Base-by-base conservation (phyloP, 2,113 vertebrate genomes). In the Amblyopsis rosae region DNA sequence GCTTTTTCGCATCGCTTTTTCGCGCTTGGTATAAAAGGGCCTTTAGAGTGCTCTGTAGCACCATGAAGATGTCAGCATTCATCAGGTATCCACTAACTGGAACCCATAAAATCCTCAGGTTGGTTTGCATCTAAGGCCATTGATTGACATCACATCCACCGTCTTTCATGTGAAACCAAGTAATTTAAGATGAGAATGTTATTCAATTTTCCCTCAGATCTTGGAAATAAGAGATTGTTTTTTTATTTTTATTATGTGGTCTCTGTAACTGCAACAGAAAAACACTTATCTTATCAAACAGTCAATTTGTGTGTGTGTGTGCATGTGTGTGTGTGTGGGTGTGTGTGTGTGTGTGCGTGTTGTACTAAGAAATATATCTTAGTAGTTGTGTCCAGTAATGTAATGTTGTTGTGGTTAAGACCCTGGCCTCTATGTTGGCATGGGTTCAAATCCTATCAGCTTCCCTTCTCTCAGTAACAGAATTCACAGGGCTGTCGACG, bases 41-140 rank as follows among this genome's bases (percentile, higher is more conserved):
- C 26, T 26, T 26, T 26, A 4, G 49, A 15, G 13, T 11, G 10
- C 11, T 5, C 49, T 81, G 81, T 79, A 51, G 65, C 58, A 59
- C 77, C 65, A 63, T 69, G 65, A 68, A 77, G 70, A 54, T 62
- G 65, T 71, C 69, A 77, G 73, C 62, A 48, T 69, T 59, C 41
- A n/a, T 10, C 41, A 2, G 46, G 26, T 45, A 57, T 62, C 62
- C 1, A 8, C 35, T 5, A 6, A 41, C 35, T 51, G 49, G 10
- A 51, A 11, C 13, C 49, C 49, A 10, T 11, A 15, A 15, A 51
- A 15, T 51, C 49, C 49, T 12, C 11, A 51, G 13, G 3, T 11
- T 15, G 49, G 9, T 15, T 15, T 51, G 3, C 10, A 13, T 53
- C 12, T 53, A 53, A 53, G 12, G 1, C 51, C 51, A 53, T 15